Evolutionary conservation across 2,888 invertebrate genomes (phyloP).

Genomic region (Epirrhoe alternata): DNA sequence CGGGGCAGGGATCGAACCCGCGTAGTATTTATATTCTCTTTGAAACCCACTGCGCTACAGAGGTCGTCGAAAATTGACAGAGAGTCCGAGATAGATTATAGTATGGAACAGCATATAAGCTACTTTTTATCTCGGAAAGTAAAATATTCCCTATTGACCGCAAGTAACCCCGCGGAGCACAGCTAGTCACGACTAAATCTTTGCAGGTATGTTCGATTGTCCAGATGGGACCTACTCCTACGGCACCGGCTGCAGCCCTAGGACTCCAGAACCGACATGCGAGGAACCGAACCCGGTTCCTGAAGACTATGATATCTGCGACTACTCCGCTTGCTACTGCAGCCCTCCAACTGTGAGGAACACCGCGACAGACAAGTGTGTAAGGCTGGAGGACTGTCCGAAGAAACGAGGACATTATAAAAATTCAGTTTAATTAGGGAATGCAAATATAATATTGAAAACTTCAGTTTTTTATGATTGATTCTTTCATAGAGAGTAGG

Average conservation of each 20-base stretch:
- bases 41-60: no score
- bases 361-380: constrained; percentile 51
- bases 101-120: no score
- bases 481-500: no score
- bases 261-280: constrained; percentile 61
- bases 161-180: no score
- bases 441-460: no score
- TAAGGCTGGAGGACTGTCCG: constrained; percentile 56
- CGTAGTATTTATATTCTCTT: no score
- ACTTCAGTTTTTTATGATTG: no score
- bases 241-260: constrained; percentile 52
- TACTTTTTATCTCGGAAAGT: no score
- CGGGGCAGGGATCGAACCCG: no score
- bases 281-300: constrained; percentile 53
- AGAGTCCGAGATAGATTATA: no score
- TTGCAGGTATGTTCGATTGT: constrained; percentile 50
- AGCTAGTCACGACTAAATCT: background rate
- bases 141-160: no score
- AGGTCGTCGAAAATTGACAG: no score
- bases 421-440: background rate
- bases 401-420: constrained; percentile 30
- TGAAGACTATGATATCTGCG: constrained; percentile 46
- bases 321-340: constrained; percentile 62
- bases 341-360: constrained; percentile 60
- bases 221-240: constrained; percentile 57